Base-by-base conservation (phyloP, 2,113 vertebrate species). In the Microcebus lehilahytsara region DNA sequence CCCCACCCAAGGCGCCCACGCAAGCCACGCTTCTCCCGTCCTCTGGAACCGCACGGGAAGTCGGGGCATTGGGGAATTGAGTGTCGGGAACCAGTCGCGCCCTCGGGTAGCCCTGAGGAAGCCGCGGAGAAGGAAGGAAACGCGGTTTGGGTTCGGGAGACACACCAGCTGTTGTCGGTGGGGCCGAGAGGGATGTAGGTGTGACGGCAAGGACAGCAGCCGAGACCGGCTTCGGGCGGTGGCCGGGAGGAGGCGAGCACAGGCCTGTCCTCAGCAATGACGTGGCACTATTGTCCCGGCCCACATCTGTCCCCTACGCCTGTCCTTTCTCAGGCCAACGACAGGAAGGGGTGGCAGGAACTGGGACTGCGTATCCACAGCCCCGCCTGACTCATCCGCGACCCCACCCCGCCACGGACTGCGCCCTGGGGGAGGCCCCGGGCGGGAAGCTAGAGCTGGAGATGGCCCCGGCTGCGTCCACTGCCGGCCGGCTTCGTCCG, bases 51-150 rank as follows among this genome's bases (percentile, higher is more conserved):
- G 46, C 6, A 64, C 60, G 91, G 92, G 66, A 93, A 96, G 91
- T 94, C 94, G 22, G 34, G 85, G 56, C 46, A 27, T 25, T 30
- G 30, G 37, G 46, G 60, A 51, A 71, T 40, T 53, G 67, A 37
- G 81, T 23, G 80, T 42, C 46, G 67, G 97, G 92, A 85, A 67
- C n/a, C 6, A 19, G 80, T 69, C 89, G 14, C 74, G 66, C 96
- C 88, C 81, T 91, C 78, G 69, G 85, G 94, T 86, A 92, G 46
- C 78, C 74, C 71, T 37, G 30, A 95, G 85, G 91, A 97, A 96
- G 89, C 46, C 78, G 74, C 74, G 23, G 10, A 74, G 53, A 88
- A 97, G 97, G 97, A 97, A 98, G 96, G 96, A 98, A 98, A 67
- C 8, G 9, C 30, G 6, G 85, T 87, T 96, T 93, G 95, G 84